Conservation (phyloP, 2,797 vertebrate species). For the Spinus pinus region DNA sequence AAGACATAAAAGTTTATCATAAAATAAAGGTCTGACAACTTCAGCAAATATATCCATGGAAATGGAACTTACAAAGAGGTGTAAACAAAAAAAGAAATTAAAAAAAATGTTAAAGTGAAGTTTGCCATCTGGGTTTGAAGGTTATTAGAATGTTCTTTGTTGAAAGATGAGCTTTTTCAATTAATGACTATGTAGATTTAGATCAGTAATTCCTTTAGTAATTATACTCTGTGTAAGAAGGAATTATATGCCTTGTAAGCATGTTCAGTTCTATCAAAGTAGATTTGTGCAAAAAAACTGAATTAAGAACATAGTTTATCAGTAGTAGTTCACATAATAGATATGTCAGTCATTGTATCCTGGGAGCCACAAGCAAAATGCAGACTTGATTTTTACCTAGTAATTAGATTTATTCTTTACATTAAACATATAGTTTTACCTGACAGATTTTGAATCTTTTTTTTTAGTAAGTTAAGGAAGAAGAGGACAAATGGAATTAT, state of each 20-base stretch:
- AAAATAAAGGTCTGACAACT: constrained; percentile 64
- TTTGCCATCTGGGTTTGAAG: constrained; percentile 45
- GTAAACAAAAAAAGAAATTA: not conserved
- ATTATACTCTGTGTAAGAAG: constrained; percentile 58
- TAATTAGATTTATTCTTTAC: not conserved
- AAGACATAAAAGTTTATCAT: constrained; percentile 65
- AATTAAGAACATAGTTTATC: constrained; percentile 54
- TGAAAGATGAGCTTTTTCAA: constrained; percentile 55
- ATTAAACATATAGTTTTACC: constrained; percentile 1
- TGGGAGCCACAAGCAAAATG: not conserved
- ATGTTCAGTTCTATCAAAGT: constrained; percentile 48
- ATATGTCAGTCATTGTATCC: constrained; percentile 28
- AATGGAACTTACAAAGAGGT: constrained; percentile 16
- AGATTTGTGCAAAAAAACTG: constrained; percentile 33
- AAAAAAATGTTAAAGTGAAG: not conserved
- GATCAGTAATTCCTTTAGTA: constrained; percentile 59
- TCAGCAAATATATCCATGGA: constrained; percentile 62
- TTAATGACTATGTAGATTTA: constrained; percentile 60
- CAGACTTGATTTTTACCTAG: constrained; percentile 14
- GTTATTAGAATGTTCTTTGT: constrained; percentile 48
- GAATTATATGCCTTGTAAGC: constrained; percentile 63
- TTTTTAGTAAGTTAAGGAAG: not conserved
- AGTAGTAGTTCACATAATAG: constrained; percentile 9
- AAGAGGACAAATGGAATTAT: not conserved
- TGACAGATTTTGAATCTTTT: not conserved